Percentiles rank a stretch among this genome's conserved stretches.
Conservation (phyloP, 2,113 vertebrate genomes). For the Reinhardtius hippoglossoides region DNA sequence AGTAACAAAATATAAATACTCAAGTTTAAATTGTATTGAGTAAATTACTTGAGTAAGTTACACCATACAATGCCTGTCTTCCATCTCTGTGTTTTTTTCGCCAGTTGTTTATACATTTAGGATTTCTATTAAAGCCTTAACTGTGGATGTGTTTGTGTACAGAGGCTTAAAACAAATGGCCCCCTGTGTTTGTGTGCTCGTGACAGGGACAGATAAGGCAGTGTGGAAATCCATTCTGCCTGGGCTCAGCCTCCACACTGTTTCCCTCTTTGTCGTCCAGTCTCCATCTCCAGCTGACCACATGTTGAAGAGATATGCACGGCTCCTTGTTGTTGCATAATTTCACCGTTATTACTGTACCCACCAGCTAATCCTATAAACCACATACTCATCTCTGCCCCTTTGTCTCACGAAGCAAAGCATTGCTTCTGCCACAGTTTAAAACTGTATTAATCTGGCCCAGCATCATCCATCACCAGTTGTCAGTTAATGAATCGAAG, state of each 20-base stretch:
- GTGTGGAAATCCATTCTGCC: constrained; percentile 45
- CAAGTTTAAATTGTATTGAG: background rate
- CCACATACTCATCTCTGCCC: constrained; percentile 7
- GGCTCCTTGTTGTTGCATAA: constrained; percentile 45
- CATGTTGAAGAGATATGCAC: constrained; percentile 24
- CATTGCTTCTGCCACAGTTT: constrained; percentile 14
- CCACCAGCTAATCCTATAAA: constrained; percentile 45
- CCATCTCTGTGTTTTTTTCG: background rate
- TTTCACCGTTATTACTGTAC: constrained; percentile 28
- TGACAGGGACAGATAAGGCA: constrained; percentile 51
- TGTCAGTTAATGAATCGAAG: constrained; percentile 49
- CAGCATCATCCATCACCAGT: constrained; percentile 45
- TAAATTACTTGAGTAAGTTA: background rate
- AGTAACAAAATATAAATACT: background rate
- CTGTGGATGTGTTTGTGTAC: constrained; percentile 2
- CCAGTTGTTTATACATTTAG: constrained; percentile 1
- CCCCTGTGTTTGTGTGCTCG: constrained; percentile 14
- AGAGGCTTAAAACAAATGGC: constrained; percentile 24
- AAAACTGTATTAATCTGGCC: constrained; percentile 5
- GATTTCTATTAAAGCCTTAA: constrained; percentile 15
- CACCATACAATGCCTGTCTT: background rate
- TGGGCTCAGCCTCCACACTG: constrained; percentile 4
- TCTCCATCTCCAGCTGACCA: constrained; percentile 34
- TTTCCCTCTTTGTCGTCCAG: constrained; percentile 22
- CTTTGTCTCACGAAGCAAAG: constrained; percentile 23